Conservation (phyloP, 2,113 vertebrate genomes). For the Misgurnus anguillicaudatus region DNA sequence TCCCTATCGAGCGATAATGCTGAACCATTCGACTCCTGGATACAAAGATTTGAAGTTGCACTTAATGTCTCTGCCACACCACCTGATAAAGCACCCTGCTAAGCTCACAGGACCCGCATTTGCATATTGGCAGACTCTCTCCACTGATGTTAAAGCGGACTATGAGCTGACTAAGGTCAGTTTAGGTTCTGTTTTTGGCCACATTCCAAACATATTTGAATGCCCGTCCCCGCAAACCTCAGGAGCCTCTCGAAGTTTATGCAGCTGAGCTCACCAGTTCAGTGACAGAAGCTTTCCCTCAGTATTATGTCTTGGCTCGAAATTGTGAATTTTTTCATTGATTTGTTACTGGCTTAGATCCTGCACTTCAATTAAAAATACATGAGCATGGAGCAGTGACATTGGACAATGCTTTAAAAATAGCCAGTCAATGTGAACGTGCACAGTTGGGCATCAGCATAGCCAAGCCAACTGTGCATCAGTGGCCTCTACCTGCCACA, state of each 20-base stretch:
- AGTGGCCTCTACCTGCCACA: neutral
- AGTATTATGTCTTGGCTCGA: neutral
- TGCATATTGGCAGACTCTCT: constrained; percentile 18
- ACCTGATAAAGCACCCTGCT: neutral
- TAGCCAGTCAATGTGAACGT: constrained; percentile 1
- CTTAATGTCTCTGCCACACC: neutral
- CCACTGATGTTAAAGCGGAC: neutral
- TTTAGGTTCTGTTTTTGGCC: constrained; percentile 21
- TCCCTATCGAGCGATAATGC: neutral
- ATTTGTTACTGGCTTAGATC: constrained; percentile 19
- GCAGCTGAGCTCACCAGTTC: constrained; percentile 22
- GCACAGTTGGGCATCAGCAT: neutral
- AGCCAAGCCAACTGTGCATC: neutral
- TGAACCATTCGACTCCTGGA: constrained; percentile 15
- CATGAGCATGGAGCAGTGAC: constrained; percentile 17
- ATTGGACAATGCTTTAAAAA: neutral
- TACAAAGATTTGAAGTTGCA: constrained; percentile 2
- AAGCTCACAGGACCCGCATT: constrained; percentile 10
- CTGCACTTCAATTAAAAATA: neutral
- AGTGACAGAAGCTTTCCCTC: constrained; percentile 12
- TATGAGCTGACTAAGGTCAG: neutral
- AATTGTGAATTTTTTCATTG: neutral
- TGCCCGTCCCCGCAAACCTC: neutral
- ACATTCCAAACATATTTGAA: constrained; percentile 17
- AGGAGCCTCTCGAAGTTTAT: neutral